A percentile compares a stretch with the other conserved stretches of the same genome.
Conservation (phyloP, 2,113 vertebrate genomes). For the Oenanthe oenanthe region DNA sequence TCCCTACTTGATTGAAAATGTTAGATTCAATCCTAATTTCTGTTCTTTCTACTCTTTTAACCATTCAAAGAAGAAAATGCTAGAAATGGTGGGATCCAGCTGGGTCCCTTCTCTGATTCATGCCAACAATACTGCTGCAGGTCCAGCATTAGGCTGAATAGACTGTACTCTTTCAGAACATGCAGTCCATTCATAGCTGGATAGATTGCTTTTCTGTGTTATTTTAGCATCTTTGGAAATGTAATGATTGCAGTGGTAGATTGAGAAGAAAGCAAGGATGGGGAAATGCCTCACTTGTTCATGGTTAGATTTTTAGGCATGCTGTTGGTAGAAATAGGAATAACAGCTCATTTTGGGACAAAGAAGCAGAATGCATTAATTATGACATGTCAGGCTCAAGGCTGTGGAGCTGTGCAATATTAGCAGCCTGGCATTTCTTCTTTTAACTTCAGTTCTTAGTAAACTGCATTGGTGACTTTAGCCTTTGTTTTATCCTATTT, state of each 20-base stretch:
- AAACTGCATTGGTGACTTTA: background rate
- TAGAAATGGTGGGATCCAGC: background rate
- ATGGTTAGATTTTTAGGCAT: background rate
- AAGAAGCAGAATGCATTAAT: background rate
- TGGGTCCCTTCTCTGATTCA: background rate
- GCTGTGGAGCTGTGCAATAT: background rate
- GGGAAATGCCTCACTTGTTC: background rate
- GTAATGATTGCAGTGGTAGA: background rate
- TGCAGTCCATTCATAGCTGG: fast-evolving
- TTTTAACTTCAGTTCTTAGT: background rate
- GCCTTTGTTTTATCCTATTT: background rate
- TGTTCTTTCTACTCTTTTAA: background rate
- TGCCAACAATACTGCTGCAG: background rate
- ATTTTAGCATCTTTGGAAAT: background rate
- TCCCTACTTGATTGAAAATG: background rate
- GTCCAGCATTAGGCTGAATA: background rate
- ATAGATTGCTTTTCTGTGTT: background rate
- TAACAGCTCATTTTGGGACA: background rate
- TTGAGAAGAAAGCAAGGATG: background rate
- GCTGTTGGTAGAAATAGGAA: background rate
- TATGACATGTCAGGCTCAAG: background rate
- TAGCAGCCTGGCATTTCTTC: background rate
- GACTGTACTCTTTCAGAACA: background rate
- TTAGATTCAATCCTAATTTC: background rate
- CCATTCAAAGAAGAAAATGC: background rate